phyloP scores from a whole-genome alignment of 2,113 vertebrate species.

The Nothobranchius furzeri region DNA sequence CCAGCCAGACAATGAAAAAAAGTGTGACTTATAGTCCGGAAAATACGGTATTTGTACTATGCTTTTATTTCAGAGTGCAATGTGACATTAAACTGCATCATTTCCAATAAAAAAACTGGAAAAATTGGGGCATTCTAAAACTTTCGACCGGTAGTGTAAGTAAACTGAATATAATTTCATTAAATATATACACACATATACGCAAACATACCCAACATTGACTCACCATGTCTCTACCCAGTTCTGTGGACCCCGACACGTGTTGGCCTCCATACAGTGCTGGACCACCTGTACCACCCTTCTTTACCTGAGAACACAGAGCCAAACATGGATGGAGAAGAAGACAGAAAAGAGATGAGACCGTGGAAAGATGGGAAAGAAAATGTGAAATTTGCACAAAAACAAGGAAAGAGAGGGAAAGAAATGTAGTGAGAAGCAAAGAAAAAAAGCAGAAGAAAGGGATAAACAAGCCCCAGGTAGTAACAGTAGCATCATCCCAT shows the following conservation, averaged over 20 bases:
- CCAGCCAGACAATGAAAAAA: too few species aligned
- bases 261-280: conserved; percentile 87
- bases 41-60: too few species aligned
- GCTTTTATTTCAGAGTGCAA: too few species aligned
- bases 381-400: conserved; percentile 24
- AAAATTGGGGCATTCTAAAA: too few species aligned
- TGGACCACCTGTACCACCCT: conserved; percentile 79
- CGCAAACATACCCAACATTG: too few species aligned
- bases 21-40: too few species aligned
- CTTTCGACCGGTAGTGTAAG: too few species aligned
- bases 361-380: background rate
- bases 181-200: too few species aligned
- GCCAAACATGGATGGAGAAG: conserved; percentile 28
- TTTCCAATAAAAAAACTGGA: too few species aligned
- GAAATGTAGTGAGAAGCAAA: conserved; percentile 26
- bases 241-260: conserved; percentile 86
- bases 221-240: conserved; percentile 90
- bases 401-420: conserved; percentile 32
- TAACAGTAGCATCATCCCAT: conserved; percentile 30
- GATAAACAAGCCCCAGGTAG: conserved; percentile 33
- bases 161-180: too few species aligned
- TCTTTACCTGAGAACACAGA: conserved; percentile 83
- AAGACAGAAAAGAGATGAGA: too few species aligned
- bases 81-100: too few species aligned
- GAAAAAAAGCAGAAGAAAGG: background rate